A percentile compares a stretch with the other conserved stretches of the same genome.
Conservation (phyloP, 2,888 invertebrate species). For the Caenorhabditis imperialis region DNA sequence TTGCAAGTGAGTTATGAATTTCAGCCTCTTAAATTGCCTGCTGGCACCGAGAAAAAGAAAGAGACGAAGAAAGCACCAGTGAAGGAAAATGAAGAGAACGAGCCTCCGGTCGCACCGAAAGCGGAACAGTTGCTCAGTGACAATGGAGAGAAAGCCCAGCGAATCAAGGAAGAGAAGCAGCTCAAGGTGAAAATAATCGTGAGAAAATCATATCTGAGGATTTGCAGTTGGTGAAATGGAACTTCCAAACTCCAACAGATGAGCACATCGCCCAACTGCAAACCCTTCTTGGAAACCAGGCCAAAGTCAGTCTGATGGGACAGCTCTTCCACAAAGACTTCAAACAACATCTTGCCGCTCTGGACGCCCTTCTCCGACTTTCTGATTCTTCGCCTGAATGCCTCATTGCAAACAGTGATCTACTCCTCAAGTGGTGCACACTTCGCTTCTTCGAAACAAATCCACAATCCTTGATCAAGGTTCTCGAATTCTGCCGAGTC, state of each 20-base stretch:
- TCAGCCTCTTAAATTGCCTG: conserved; percentile 45
- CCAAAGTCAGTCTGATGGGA: conserved; percentile 81
- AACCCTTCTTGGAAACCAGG: conserved; percentile 91
- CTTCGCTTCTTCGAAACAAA: conserved; percentile 98
- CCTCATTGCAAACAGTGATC: conserved; percentile 90
- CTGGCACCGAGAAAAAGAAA: conserved; percentile 43
- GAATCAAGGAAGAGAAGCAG: conserved; percentile 93
- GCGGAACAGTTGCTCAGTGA: conserved; percentile 40
- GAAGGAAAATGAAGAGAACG: conserved; percentile 41
- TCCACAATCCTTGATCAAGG: conserved; percentile 92
- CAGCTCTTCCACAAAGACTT: conserved; percentile 96
- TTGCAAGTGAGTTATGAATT: no score
- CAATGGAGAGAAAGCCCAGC: conserved; percentile 87
- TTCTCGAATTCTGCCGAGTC: conserved; percentile 53
- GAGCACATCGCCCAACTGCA: conserved; percentile 93
- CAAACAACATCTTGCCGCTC: conserved; percentile 94
- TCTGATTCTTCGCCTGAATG: conserved; percentile 82
- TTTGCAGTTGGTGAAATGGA: conserved; percentile 74
- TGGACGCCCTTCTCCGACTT: conserved; percentile 85
- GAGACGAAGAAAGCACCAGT: conserved; percentile 30
- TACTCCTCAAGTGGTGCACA: conserved; percentile 96
- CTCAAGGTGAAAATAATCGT: conserved; percentile 82
- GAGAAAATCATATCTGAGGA: not conserved
- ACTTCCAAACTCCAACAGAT: conserved; percentile 84
- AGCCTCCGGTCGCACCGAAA: conserved; percentile 41